Evolutionary conservation across 2,113 vertebrate genomes (phyloP).

Genomic region (Cochlearius cochlearius): DNA sequence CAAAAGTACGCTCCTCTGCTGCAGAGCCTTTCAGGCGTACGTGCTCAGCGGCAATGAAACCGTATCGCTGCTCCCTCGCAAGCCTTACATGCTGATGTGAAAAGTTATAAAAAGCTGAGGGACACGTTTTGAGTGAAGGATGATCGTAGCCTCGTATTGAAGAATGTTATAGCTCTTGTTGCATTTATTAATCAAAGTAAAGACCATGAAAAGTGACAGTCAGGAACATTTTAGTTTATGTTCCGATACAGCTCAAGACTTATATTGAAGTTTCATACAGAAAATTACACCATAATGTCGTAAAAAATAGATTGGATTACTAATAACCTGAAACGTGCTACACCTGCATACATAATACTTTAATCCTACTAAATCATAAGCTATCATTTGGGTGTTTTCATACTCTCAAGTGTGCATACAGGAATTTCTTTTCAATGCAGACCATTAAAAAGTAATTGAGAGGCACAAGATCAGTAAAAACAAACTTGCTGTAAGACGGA

Average conservation of each 20-base stretch:
- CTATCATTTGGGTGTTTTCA: constrained; percentile 67
- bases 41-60: background rate
- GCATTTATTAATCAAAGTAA: constrained; percentile 73
- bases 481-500: constrained; percentile 49
- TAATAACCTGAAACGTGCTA: constrained; percentile 69
- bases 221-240: constrained; percentile 70
- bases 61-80: background rate
- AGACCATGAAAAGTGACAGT: constrained; percentile 70
- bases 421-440: constrained; percentile 61
- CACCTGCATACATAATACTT: constrained; percentile 69
- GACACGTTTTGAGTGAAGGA: constrained; percentile 46
- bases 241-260: constrained; percentile 62
- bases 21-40: background rate
- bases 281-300: constrained; percentile 66
- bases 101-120: constrained; percentile 36
- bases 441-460: constrained; percentile 68
- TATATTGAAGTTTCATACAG: constrained; percentile 63
- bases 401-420: constrained; percentile 52
- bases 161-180: constrained; percentile 50
- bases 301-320: constrained; percentile 74
- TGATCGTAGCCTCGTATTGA: constrained; percentile 36
- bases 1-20: background rate
- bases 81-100: background rate
- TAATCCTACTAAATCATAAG: constrained; percentile 63
- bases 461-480: constrained; percentile 60